Percentiles rank a stretch among this genome's conserved stretches.
Conservation (phyloP, 2,797 vertebrate genomes). For the Siniperca undulata region DNA sequence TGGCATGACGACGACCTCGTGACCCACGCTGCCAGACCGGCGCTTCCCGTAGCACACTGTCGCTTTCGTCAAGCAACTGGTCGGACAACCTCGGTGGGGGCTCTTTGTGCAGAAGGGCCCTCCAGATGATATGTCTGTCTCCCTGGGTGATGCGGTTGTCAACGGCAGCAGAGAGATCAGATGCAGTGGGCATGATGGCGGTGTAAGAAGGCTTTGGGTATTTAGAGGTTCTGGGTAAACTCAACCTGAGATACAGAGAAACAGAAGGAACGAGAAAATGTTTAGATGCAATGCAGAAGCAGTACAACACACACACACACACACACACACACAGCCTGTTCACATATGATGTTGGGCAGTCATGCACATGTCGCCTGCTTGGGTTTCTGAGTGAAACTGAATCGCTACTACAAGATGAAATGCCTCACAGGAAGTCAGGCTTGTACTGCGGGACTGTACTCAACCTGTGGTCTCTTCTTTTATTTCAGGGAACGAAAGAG, state of each 20-base stretch:
- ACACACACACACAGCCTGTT: slow-evolving; percentile 10
- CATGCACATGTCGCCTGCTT: slow-evolving; percentile 17
- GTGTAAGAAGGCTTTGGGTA: slow-evolving; percentile 42
- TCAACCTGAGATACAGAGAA: slow-evolving; percentile 58
- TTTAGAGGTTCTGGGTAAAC: slow-evolving; percentile 59
- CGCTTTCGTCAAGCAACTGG: slow-evolving; percentile 35
- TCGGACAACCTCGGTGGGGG: slow-evolving; percentile 43
- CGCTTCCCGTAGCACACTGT: slow-evolving; percentile 18
- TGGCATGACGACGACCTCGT: slow-evolving; percentile 79
- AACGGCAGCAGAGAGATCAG: slow-evolving; percentile 41
- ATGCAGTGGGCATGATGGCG: slow-evolving; percentile 40
- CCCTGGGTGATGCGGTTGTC: slow-evolving; percentile 56
- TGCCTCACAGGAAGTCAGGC: slow-evolving; percentile 50
- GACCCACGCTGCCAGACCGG: slow-evolving; percentile 40
- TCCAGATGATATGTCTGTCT: slow-evolving; percentile 68
- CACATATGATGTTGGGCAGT: slow-evolving; percentile 14
- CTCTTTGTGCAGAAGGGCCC: slow-evolving; percentile 66
- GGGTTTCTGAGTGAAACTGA: slow-evolving; percentile 50
- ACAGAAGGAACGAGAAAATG: slow-evolving; percentile 33
- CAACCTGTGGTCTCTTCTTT: not conserved
- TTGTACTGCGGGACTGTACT: slow-evolving; percentile 23
- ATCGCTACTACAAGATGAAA: slow-evolving; percentile 43
- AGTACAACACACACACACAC: not conserved
- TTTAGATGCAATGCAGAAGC: slow-evolving; percentile 19
- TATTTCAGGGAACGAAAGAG: not conserved